Percentiles rank a stretch among this genome's conserved stretches.
Evolutionary conservation across 2,797 vertebrate species (phyloP).

Genomic region (Cryptoprocta ferox): DNA sequence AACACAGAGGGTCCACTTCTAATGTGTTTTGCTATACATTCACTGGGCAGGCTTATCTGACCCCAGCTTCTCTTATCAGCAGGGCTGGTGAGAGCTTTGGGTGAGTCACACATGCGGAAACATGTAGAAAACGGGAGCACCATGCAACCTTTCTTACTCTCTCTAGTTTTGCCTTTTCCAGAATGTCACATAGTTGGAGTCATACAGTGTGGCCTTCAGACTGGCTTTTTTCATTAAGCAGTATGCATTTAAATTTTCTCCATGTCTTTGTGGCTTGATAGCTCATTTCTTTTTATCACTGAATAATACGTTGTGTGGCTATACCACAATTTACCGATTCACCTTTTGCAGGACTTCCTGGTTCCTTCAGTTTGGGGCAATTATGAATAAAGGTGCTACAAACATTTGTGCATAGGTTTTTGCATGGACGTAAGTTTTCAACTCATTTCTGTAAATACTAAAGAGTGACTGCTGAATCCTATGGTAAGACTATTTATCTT

Average conservation of each 20-base stretch:
- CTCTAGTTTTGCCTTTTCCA: conserved; percentile 35
- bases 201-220: neutral
- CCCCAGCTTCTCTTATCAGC: neutral
- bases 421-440: neutral
- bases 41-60: neutral
- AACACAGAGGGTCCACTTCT: neutral
- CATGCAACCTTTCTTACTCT: neutral
- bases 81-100: neutral
- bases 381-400: neutral
- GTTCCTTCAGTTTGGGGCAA: neutral
- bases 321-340: neutral
- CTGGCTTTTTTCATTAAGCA: conserved; percentile 24
- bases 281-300: neutral
- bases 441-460: neutral
- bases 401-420: neutral
- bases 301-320: neutral
- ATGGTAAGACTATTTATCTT: neutral
- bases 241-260: neutral
- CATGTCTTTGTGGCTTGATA: neutral
- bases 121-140: conserved; percentile 18
- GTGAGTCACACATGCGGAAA: neutral
- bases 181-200: conserved; percentile 28
- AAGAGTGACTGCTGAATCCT: neutral
- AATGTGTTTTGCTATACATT: neutral
- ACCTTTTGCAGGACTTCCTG: conserved; percentile 10